Percentiles rank a stretch among this genome's conserved stretches.
Conservation (phyloP, 2,888 invertebrate genomes). For the Sclerodermus sp. region DNA sequence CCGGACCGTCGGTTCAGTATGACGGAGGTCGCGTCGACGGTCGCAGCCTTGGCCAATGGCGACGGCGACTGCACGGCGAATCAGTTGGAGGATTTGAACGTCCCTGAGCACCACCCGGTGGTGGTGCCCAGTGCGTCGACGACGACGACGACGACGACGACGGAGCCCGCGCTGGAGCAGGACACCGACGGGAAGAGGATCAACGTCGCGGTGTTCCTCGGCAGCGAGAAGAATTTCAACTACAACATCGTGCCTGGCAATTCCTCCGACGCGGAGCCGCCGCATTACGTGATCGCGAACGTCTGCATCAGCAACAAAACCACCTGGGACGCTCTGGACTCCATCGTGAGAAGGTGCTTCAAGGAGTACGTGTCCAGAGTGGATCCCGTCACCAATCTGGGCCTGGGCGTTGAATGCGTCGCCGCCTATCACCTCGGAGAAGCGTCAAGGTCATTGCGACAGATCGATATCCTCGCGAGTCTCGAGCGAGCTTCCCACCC, state of each 20-base stretch:
- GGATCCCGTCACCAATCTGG: slow-evolving; percentile 78
- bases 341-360: slow-evolving; percentile 86
- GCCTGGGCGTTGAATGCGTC: slow-evolving; percentile 76
- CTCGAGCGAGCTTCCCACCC: too few relatives aligned
- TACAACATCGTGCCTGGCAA: slow-evolving; percentile 59
- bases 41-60: slow-evolving; percentile 48
- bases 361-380: slow-evolving; percentile 92
- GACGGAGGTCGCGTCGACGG: slow-evolving; percentile 51
- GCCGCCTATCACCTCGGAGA: slow-evolving; percentile 93
- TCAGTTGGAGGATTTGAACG: slow-evolving; percentile 46
- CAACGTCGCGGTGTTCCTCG: slow-evolving; percentile 84
- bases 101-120: slow-evolving; percentile 40
- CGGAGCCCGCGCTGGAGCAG: slow-evolving; percentile 51
- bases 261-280: slow-evolving; percentile 55
- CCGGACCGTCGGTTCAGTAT: slow-evolving; percentile 59
- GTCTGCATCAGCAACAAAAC: slow-evolving; percentile 91
- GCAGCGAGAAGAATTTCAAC: slow-evolving; percentile 67
- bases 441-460: slow-evolving; percentile 65
- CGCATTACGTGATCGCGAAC: slow-evolving; percentile 74
- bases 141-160: slow-evolving; percentile 32
- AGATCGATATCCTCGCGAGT: too few relatives aligned
- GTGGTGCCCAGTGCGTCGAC: slow-evolving; percentile 35
- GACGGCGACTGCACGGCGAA: slow-evolving; percentile 37
- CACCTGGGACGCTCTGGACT: slow-evolving; percentile 93
- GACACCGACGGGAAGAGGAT: slow-evolving; percentile 85